These are phyloP conservation scores for Eulemur coronatus DNA, from an alignment of 2,797 vertebrate genomes.

Conservation along the genomic window DNA sequence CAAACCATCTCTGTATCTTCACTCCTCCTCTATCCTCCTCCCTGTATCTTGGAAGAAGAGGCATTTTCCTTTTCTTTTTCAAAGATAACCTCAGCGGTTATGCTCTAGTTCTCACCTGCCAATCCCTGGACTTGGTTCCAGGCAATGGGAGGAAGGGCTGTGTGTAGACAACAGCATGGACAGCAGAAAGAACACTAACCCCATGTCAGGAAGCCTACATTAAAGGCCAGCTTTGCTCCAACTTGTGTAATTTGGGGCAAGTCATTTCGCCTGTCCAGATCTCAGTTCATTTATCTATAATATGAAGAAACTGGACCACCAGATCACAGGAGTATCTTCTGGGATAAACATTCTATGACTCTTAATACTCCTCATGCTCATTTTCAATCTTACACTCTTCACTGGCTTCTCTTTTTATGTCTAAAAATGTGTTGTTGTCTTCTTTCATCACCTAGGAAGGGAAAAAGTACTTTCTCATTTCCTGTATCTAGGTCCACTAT, in stretches of 20 bases:
- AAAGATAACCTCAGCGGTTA: neutral
- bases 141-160: neutral
- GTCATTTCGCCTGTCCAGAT: neutral
- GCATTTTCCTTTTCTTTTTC: conserved; percentile 13
- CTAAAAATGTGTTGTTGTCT: neutral
- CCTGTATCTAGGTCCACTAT: neutral
- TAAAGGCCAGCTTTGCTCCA: neutral
- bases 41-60: neutral
- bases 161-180: neutral
- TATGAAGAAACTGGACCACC: neutral
- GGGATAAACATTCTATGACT: neutral
- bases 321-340: neutral
- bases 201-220: neutral
- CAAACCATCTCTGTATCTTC: neutral
- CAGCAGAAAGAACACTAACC: neutral
- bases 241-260: neutral
- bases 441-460: neutral
- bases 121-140: neutral
- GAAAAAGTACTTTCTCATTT: neutral
- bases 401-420: neutral
- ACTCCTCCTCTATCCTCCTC: neutral
- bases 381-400: neutral
- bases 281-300: neutral
- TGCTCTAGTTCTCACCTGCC: neutral
- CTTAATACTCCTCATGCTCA: neutral